Conservation (phyloP, 2,797 vertebrate genomes). For the Scomberomorus guttatus region DNA sequence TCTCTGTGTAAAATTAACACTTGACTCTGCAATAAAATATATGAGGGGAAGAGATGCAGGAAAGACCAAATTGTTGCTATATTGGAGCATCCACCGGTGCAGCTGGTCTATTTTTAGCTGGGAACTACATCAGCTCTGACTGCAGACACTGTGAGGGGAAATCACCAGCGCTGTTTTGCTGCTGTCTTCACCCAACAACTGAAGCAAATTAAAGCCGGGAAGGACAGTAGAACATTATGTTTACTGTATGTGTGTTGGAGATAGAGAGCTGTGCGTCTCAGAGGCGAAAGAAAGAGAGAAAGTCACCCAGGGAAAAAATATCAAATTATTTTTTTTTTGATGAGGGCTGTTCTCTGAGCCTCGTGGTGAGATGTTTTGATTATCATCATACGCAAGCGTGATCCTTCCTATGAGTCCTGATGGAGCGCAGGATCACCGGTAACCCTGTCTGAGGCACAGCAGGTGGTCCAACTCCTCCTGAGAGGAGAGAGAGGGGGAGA, state of each 20-base stretch:
- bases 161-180: conserved; percentile 63
- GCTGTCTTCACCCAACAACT: conserved; percentile 22
- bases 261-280: not conserved
- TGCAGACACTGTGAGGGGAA: conserved; percentile 75
- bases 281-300: conserved; percentile 1
- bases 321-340: not conserved
- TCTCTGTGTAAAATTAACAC: conserved; percentile 13
- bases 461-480: conserved; percentile 52
- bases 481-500: not conserved
- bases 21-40: conserved; percentile 43
- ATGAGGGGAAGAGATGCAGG: conserved; percentile 48
- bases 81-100: conserved; percentile 77
- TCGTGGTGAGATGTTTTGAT: conserved; percentile 53
- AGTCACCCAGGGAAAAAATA: not conserved
- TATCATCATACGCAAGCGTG: conserved; percentile 67
- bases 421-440: conserved; percentile 56
- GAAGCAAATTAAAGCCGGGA: conserved; percentile 34
- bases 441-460: conserved; percentile 54
- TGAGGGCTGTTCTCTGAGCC: not conserved
- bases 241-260: not conserved
- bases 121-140: conserved; percentile 79
- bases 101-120: conserved; percentile 81
- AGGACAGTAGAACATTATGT: not conserved
- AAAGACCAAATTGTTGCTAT: conserved; percentile 77
- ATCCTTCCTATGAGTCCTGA: conserved; percentile 51